Evolutionary conservation across 2,113 vertebrate species (phyloP).

Genomic region (Vanacampus margaritifer): DNA sequence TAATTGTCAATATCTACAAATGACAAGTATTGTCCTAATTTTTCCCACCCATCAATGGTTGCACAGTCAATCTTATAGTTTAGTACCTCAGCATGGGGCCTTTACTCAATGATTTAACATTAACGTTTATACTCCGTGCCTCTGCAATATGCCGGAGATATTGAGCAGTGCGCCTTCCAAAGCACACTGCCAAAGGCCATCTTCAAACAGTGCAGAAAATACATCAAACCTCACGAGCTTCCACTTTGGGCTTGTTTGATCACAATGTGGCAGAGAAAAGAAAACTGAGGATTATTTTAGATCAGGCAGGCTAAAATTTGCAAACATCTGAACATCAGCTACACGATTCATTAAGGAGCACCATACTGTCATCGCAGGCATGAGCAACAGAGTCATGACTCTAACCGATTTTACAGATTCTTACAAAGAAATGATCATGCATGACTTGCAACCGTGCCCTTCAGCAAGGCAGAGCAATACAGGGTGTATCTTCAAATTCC

Average conservation of each 20-base stretch:
- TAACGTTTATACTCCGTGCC: neutral
- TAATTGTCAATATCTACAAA: neutral
- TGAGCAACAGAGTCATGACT: neutral
- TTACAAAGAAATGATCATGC: neutral
- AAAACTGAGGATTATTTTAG: conserved; percentile 11
- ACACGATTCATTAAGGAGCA: neutral
- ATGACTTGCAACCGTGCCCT: neutral
- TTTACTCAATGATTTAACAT: neutral
- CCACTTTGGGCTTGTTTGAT: conserved; percentile 1
- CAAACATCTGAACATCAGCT: neutral
- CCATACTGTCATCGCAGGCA: neutral
- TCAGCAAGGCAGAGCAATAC: too few relatives aligned
- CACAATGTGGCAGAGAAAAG: neutral
- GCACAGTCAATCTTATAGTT: too few relatives aligned
- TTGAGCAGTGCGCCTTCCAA: neutral
- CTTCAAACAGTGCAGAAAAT: neutral
- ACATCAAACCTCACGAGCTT: neutral
- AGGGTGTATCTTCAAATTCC: too few relatives aligned
- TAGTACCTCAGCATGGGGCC: neutral
- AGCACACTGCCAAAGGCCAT: neutral
- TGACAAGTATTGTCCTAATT: neutral
- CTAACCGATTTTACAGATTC: neutral
- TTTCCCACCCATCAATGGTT: neutral
- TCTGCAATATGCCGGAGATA: neutral
- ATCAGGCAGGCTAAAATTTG: neutral